These are phyloP conservation scores for Microcebus tavaratra DNA, from an alignment of 2,113 vertebrate species.

Conservation along the genomic window DNA sequence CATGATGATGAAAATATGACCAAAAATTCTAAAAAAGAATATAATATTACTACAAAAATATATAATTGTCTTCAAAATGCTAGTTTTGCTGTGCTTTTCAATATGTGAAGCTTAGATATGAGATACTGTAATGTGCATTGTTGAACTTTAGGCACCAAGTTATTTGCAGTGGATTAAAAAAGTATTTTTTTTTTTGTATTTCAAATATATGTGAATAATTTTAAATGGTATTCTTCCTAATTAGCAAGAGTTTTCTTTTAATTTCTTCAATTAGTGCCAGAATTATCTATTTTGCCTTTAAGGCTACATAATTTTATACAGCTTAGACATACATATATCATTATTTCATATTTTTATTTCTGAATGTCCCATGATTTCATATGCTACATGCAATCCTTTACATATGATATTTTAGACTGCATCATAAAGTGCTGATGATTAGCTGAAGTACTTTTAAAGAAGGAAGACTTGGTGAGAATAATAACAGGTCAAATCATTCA, in stretches of 20 bases:
- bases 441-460: slow-evolving; percentile 12
- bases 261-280: not conserved
- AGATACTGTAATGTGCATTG: not conserved
- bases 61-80: not conserved
- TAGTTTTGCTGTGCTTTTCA: not conserved
- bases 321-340: not conserved
- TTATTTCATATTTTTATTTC: not conserved
- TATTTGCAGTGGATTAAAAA: not conserved
- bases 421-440: not conserved
- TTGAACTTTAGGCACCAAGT: not conserved
- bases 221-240: not conserved
- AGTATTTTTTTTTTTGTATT: not conserved
- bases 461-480: not conserved
- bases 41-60: not conserved
- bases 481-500: slow-evolving; percentile 17
- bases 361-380: not conserved
- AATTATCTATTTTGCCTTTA: not conserved
- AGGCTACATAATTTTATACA: not conserved
- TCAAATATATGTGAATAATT: not conserved
- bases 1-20: not conserved
- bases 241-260: not conserved
- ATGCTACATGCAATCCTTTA: not conserved
- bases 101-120: not conserved
- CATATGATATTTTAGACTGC: slow-evolving; percentile 1
- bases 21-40: not conserved